A percentile compares a stretch with the other conserved stretches of the same genome.
phyloP scores from a whole-genome alignment of 2,113 vertebrate genomes.

The Embiotoca jacksoni region DNA sequence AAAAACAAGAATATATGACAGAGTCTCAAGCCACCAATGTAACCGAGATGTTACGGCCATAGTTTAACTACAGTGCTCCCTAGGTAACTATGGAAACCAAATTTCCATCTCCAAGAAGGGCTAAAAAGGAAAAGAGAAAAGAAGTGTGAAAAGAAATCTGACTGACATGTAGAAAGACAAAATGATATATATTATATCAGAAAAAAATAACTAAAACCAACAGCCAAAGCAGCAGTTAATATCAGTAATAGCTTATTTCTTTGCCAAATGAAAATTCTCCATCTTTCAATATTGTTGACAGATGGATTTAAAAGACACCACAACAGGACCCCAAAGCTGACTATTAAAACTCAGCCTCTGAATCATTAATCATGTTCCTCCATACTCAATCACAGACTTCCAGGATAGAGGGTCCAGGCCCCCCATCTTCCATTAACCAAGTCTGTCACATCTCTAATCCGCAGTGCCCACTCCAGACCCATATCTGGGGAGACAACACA shows the following conservation, averaged over 20 bases:
- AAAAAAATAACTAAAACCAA: neutral
- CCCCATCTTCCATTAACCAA: conserved; percentile 64
- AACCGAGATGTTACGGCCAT: conserved; percentile 57
- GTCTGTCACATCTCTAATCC: conserved; percentile 64
- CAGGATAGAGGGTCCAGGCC: conserved; percentile 42
- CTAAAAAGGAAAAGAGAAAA: conserved; percentile 17
- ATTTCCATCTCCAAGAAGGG: conserved; percentile 52
- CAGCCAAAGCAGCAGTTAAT: neutral
- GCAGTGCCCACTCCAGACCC: conserved; percentile 53
- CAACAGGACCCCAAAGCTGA: conserved; percentile 37
- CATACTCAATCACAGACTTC: conserved; percentile 52
- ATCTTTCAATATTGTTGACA: neutral
- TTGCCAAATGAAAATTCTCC: neutral
- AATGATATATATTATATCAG: neutral
- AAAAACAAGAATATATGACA: neutral
- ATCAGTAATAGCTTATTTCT: conserved; percentile 14
- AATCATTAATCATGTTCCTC: conserved; percentile 65
- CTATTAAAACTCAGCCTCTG: conserved; percentile 57
- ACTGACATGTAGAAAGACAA: conserved; percentile 5
- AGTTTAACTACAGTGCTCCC: conserved; percentile 42
- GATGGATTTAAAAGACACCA: conserved; percentile 33
- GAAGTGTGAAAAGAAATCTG: conserved; percentile 1
- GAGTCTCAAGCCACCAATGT: conserved; percentile 27
- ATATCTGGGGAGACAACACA: conserved; percentile 61
- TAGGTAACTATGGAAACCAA: conserved; percentile 79